Evolutionary conservation across 2,113 vertebrate genomes (phyloP), one percentile per base, ranked within the genome.

Genomic region (Miniopterus natalensis): DNA sequence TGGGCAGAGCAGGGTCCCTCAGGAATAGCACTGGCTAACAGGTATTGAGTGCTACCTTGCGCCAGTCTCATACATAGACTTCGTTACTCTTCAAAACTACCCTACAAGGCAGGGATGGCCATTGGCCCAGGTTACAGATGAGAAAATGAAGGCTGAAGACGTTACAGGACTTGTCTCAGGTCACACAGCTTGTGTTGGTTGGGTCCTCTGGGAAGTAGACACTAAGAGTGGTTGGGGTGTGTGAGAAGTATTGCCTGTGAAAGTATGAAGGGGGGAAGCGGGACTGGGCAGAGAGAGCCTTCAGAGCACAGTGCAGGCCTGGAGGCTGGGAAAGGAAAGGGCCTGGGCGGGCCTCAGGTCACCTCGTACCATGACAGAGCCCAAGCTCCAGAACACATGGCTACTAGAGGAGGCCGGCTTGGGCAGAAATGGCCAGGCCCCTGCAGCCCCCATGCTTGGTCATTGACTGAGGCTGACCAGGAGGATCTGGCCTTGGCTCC

Each of bases 321-420:
- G 63, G 1, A 36, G 45, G 51, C 51, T 84, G 70, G 51, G 31
- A n/a, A 0, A 15, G 51, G 53, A 15, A 11, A 84, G 1, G 14
- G 9, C 8, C 8, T 2, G n/a, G 10, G 36, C 36, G 65, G 2
- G 2, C 20, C n/a, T 71, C 21, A 1, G 36, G 65, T 9, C 13
- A 8, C 49, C n/a, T 31, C 0, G 10, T 2, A 15, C 31, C 1
- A 0, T 2, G 31, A 21, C 27, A 20, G 45, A 40, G 27, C 18
- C 23, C 49, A 2, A 25, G 25, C 15, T 21, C 59, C 1, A 1
- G 51, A 49, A 27, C 5, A 18, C 47, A 45, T 4, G 1, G 11
- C 14, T 4, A 0, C 15, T 14, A 15, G 18, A 17, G 7, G 18
- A 68, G 61, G 7, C 51, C 2, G 0, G 61, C 3, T 12, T 13